Conservation (phyloP, 2,888 invertebrate genomes). For the Pecten maximus region DNA sequence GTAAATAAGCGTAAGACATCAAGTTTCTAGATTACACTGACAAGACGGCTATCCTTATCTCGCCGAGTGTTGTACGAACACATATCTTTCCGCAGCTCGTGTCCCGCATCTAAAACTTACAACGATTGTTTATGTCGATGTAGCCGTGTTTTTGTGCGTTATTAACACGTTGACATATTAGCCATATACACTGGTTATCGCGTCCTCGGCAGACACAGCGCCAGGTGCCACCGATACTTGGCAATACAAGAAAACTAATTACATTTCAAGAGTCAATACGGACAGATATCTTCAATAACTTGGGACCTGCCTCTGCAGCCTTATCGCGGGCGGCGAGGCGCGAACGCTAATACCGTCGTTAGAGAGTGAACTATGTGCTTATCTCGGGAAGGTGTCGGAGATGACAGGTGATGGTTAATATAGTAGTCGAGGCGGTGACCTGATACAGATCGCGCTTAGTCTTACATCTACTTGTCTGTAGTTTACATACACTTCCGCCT, state of each 20-base stretch:
- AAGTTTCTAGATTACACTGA: background rate
- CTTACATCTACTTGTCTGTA: background rate
- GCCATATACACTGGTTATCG: slow-evolving; percentile 12
- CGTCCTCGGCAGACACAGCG: background rate
- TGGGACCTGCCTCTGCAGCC: background rate
- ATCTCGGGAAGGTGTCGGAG: background rate
- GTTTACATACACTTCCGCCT: background rate
- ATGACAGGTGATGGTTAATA: slow-evolving; percentile 15
- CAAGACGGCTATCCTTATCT: background rate
- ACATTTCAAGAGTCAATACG: slow-evolving; percentile 33
- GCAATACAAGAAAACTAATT: slow-evolving; percentile 35
- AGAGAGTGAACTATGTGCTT: slow-evolving; percentile 26
- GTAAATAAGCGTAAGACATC: slow-evolving; percentile 20
- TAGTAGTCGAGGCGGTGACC: background rate
- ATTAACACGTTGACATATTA: slow-evolving; percentile 35
- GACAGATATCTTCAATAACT: slow-evolving; percentile 33
- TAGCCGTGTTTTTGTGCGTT: background rate
- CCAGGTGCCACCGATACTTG: background rate
- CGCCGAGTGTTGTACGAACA: background rate
- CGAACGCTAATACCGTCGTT: background rate
- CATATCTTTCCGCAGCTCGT: background rate
- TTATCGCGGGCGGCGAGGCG: slow-evolving; percentile 12
- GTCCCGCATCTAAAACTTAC: background rate
- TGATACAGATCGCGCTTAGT: background rate
- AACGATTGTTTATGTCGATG: background rate